Evolutionary conservation across 1,140 invertebrate genomes (phyloP).

Genomic region (Zaprionus kolodkinae): DNA sequence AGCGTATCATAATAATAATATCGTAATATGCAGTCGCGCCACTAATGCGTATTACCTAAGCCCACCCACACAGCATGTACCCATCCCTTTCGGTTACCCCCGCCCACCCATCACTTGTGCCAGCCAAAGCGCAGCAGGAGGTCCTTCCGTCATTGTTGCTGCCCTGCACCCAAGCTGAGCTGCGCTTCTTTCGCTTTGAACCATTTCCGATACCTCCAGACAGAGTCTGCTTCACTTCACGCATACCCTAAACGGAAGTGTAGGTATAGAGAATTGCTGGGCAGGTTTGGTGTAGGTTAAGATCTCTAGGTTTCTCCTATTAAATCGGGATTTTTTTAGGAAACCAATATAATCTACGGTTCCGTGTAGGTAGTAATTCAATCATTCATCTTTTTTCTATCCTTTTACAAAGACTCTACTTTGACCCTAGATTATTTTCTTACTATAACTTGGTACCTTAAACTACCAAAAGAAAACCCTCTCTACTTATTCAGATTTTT

Average conservation of each 20-base stretch:
- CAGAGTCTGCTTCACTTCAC: slow-evolving; percentile 35
- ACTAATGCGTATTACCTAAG: slow-evolving; percentile 82
- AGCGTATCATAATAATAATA: slow-evolving; percentile 83
- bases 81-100: neutral
- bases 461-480: no score
- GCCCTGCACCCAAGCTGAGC: neutral
- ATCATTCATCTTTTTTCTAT: no score
- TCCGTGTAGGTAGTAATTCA: no score
- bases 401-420: no score
- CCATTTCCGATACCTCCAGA: slow-evolving; percentile 40
- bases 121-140: slow-evolving; percentile 41
- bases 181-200: slow-evolving; percentile 63
- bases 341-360: no score
- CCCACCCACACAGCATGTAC: slow-evolving; percentile 58
- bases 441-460: no score
- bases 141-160: slow-evolving; percentile 47
- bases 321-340: no score
- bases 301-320: neutral
- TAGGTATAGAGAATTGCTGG: neutral
- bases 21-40: slow-evolving; percentile 80
- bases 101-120: neutral
- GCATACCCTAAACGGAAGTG: slow-evolving; percentile 16
- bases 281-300: neutral
- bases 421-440: no score
- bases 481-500: no score